Conservation (phyloP, 2,888 invertebrate genomes). For the Caenorhabditis plicata region DNA sequence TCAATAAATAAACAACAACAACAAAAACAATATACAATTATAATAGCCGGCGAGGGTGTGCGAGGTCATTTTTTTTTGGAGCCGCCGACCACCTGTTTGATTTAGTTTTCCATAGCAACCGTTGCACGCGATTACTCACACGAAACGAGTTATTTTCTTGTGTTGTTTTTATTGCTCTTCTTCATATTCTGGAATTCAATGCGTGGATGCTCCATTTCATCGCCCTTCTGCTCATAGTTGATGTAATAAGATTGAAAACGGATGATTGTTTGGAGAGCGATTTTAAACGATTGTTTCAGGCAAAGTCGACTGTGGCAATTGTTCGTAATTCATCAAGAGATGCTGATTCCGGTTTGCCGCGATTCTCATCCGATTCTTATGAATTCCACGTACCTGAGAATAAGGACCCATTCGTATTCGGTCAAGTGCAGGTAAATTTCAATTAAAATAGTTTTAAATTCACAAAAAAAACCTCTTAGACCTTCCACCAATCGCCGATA, state of each 20-base stretch:
- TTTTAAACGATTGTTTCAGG: slow-evolving; percentile 23
- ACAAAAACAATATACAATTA: too few species aligned
- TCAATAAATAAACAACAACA: too few species aligned
- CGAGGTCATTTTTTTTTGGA: too few species aligned
- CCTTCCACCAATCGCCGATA: neutral
- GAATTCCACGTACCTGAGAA: slow-evolving; percentile 32
- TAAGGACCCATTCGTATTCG: slow-evolving; percentile 39
- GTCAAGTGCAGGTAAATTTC: slow-evolving; percentile 31
- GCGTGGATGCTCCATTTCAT: neutral
- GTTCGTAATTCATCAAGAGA: slow-evolving; percentile 29
- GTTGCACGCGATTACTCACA: too few species aligned
- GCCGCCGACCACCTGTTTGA: too few species aligned
- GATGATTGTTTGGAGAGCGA: neutral
- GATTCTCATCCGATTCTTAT: slow-evolving; percentile 38
- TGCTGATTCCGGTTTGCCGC: slow-evolving; percentile 24
- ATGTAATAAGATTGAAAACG: too few species aligned
- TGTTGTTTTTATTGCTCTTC: neutral
- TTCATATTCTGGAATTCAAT: neutral
- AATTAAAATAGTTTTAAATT: too few species aligned
- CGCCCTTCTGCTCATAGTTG: too few species aligned
- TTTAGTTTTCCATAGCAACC: too few species aligned
- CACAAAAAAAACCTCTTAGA: neutral
- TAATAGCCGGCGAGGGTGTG: too few species aligned
- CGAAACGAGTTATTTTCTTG: neutral
- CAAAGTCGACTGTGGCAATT: slow-evolving; percentile 37